Base-by-base conservation (phyloP, 2,113 vertebrate genomes). In the Argyrosomus japonicus region DNA sequence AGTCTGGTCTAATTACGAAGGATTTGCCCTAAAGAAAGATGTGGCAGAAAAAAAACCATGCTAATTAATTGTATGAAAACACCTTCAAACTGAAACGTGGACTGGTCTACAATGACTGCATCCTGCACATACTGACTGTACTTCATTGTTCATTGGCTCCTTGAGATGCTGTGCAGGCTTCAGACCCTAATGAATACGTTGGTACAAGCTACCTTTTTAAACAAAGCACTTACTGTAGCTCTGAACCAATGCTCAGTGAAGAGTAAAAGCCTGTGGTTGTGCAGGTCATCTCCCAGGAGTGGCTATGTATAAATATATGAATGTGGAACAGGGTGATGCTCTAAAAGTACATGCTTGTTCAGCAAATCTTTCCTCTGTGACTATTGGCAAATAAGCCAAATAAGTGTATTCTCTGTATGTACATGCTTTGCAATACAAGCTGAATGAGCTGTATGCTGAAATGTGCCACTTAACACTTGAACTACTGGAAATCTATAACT, bases 171-270 rank as follows among this genome's bases (percentile, higher is more conserved):
- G 51, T 58, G 13, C 18, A 58, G 14, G 10, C 21, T 29, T 53
- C 48, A 47, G 62, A 54, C 45, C 18, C 18, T 60, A n/a, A 81
- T 81, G 15, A 80, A 53, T 47, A 23, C 21, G n/a, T 27, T 23
- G 23, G 32, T n/a, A 5, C 29, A 54, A 21, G 57, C 18, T 51
- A 36, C 17, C 6, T 25, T 87, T 83, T 70, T 32, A 70, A 47
- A 81, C 57, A 65, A 56, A 80, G 71, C 56, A 56, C 56, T 53
- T 25, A 73, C 53, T 71, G 77, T 61, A 45, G 43, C 48, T 75
- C 29, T 68, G 65, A 32, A 54, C 45, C 53, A 25, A 50, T 58
- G 71, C 48, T 76, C 57, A 75, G 53, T 70, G 51, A 82, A 68
- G 58, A 54, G 58, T 43, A 65, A 77, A 73, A 48, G 67, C 68